These are phyloP conservation scores for Xenopus laevis DNA, from an alignment of 2,113 vertebrate genomes.

Conservation along the genomic window DNA sequence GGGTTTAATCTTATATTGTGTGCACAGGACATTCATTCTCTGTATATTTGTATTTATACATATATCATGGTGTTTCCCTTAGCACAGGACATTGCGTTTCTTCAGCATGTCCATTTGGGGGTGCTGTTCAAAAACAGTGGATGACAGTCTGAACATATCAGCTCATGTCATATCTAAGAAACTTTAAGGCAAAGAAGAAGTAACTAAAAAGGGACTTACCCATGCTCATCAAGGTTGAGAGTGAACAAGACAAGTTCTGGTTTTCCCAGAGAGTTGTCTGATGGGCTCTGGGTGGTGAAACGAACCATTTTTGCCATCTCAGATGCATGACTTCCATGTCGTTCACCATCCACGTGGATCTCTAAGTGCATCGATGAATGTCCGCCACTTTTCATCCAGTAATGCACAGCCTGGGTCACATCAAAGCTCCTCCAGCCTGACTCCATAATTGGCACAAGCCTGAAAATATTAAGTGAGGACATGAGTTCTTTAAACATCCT, in stretches of 20 bases:
- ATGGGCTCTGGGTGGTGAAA: constrained; percentile 78
- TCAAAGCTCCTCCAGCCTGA: constrained; percentile 93
- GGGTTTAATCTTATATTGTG: too few species aligned
- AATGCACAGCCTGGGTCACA: constrained; percentile 89
- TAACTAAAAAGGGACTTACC: constrained; percentile 60
- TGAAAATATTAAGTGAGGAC: constrained; percentile 50
- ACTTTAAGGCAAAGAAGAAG: too few species aligned
- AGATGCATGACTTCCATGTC: constrained; percentile 74
- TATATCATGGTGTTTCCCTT: too few species aligned
- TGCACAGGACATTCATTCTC: too few species aligned
- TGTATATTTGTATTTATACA: too few species aligned
- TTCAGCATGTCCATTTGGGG: too few species aligned
- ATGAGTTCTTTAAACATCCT: background rate
- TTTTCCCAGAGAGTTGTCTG: constrained; percentile 70
- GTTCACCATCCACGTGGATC: constrained; percentile 88
- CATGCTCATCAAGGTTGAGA: constrained; percentile 80
- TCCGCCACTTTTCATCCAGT: constrained; percentile 77
- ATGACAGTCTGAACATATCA: too few species aligned
- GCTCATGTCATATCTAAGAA: too few species aligned
- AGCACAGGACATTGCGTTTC: too few species aligned
- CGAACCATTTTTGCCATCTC: constrained; percentile 79
- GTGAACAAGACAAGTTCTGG: constrained; percentile 86
- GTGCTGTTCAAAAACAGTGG: too few species aligned
- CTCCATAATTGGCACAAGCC: constrained; percentile 82
- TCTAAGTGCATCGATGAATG: constrained; percentile 81